These are phyloP conservation scores for Villa cingulata DNA, from an alignment of 2,888 invertebrate species.

Conservation along the genomic window DNA sequence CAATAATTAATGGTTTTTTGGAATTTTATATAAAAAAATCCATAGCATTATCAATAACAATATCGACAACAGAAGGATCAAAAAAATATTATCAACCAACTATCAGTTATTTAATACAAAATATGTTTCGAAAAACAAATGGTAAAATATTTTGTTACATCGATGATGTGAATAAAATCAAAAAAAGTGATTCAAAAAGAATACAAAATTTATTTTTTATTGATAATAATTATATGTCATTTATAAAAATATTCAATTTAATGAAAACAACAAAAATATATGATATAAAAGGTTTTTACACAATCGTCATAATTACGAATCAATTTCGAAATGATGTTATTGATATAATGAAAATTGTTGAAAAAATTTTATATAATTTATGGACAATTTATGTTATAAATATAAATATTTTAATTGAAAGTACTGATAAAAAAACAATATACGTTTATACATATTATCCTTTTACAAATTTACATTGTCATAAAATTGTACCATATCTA, in stretches of 20 bases:
- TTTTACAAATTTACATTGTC: not conserved
- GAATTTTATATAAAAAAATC: not conserved
- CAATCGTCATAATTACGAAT: not conserved
- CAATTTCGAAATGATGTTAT: too few relatives aligned
- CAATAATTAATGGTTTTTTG: not conserved
- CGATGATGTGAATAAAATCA: not conserved
- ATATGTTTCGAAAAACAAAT: not conserved
- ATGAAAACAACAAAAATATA: not conserved
- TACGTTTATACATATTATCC: not conserved
- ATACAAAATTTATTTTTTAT: not conserved
- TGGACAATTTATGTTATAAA: not conserved
- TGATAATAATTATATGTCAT: not conserved
- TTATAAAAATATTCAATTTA: not conserved
- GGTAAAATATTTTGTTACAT: not conserved
- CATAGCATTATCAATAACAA: not conserved
- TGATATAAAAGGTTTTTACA: not conserved
- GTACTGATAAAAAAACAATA: not conserved
- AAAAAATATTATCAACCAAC: not conserved
- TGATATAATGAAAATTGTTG: too few relatives aligned
- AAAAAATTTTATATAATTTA: not conserved
- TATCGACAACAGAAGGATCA: not conserved
- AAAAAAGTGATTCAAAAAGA: not conserved
- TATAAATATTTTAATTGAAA: not conserved
- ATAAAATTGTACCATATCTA: not conserved
- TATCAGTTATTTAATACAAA: not conserved